Conservation (phyloP, 2,888 invertebrate genomes). For the Auanema sp. region DNA sequence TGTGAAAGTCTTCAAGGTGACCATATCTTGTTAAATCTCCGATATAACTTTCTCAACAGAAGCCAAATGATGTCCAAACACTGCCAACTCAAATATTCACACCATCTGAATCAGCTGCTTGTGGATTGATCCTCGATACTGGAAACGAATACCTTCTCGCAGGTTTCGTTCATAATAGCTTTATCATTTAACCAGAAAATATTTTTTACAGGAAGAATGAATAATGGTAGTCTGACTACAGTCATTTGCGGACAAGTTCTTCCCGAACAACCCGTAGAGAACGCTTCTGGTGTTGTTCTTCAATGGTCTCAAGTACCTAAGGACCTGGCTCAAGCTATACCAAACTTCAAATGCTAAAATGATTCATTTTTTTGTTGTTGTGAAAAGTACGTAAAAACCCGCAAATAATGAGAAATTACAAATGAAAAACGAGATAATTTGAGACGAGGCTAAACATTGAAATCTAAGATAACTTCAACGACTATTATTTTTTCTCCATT, state of each 20-base stretch:
- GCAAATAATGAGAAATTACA: too few relatives aligned
- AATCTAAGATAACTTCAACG: too few relatives aligned
- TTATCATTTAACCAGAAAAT: not conserved
- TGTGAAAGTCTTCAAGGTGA: constrained; percentile 52
- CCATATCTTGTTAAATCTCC: not conserved
- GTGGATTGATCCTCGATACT: constrained; percentile 53
- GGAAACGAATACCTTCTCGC: constrained; percentile 59
- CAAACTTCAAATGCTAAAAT: constrained; percentile 18
- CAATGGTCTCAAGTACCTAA: constrained; percentile 53
- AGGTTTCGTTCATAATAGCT: constrained; percentile 25
- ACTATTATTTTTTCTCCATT: too few relatives aligned
- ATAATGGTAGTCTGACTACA: constrained; percentile 29
- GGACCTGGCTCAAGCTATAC: constrained; percentile 15
- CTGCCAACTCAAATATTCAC: constrained; percentile 56
- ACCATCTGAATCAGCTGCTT: constrained; percentile 57
- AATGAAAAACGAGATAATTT: too few relatives aligned
- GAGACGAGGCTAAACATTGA: too few relatives aligned
- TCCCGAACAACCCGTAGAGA: constrained; percentile 25
- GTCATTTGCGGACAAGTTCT: constrained; percentile 41
- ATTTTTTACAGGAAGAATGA: constrained; percentile 31
- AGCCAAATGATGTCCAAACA: constrained; percentile 40
- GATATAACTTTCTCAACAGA: constrained; percentile 24
- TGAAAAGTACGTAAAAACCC: too few relatives aligned
- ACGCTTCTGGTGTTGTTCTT: constrained; percentile 44
- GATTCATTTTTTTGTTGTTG: not conserved